Conservation (phyloP, 2,797 vertebrate genomes). For the Diglossa cyanea region DNA sequence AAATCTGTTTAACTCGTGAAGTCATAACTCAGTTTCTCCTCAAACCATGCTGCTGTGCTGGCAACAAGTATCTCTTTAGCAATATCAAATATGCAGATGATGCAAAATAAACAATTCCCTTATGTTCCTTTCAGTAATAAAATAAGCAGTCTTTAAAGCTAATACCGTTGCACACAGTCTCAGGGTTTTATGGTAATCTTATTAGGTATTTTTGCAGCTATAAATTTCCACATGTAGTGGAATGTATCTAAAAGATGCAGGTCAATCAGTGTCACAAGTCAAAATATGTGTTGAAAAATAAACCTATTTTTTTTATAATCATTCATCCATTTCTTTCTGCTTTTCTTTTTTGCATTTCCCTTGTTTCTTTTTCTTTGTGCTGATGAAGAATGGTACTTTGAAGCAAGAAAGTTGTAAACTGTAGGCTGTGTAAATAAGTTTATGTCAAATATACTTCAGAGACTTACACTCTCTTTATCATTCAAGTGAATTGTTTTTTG, state of each 20-base stretch:
- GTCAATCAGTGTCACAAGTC: not conserved
- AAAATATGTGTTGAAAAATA: not conserved
- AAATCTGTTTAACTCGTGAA: not conserved
- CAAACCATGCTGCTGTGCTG: not conserved
- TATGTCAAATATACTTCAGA: not conserved
- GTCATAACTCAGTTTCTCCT: not conserved
- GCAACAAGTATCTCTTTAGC: not conserved
- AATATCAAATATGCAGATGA: not conserved
- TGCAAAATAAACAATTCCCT: not conserved
- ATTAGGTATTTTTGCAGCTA: not conserved
- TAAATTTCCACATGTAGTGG: not conserved
- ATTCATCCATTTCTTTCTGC: not conserved
- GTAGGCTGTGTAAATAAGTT: not conserved
- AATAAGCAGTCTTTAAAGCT: not conserved
- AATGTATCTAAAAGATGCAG: not conserved
- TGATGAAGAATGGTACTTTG: not conserved
- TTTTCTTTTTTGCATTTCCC: not conserved
- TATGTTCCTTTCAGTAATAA: not conserved
- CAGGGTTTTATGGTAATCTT: not conserved
- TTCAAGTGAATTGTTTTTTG: not conserved
- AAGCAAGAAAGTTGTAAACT: not conserved
- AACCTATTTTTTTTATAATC: not conserved
- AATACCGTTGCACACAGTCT: not conserved
- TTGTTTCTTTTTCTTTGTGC: not conserved
- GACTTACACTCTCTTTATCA: not conserved